Base-by-base conservation (phyloP, 2,888 invertebrate species). In the Scaptomyza parva region DNA sequence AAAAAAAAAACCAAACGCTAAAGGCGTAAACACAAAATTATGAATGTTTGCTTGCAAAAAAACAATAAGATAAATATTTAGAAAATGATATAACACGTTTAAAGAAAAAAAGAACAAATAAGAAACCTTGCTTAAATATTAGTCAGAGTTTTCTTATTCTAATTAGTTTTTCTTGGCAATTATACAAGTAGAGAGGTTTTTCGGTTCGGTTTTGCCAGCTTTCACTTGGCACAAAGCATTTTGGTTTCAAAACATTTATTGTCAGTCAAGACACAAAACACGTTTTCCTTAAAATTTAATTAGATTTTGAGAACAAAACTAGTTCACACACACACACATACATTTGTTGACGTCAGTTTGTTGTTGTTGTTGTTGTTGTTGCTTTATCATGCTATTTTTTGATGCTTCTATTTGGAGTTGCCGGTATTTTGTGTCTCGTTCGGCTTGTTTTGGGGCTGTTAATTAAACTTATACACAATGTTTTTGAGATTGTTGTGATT, bases 281-380 rank as follows among this genome's bases (percentile, higher is more conserved):
- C 60, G 68, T 77, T 85, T 70, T 45, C 54, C 4, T 63, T n/a
- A 74, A 37, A 70, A 77, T 75, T 69, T 79, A 82, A 82, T 82
- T 82, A 79, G 86, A 82, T 82, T 75, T 82, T 57, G 70, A 66
- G 77, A 69, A 72, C 55, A 60, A 66, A 77, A 82, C 82, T 85
- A 82, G 86, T 85, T 85, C 82, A 79, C 54, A 62, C 17, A 52
- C 33, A 58, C 37, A 30, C 55, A n/a, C n/a, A 3, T 8, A 17
- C 33, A 20, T 17, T 40, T 9, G 52, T 22, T 71, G 57, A 69
- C 44, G 57, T 61, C 52, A 40, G 33, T 61, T 53, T 58, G 60
- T 61, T 45, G 28, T 47, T 47, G 28, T 66, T 73, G 30, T 64
- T 69, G 44, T 57, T 59, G 40, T 58, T 44, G 59, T 37, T n/a